These are phyloP conservation scores for Scomberomorus guttatus DNA, from an alignment of 2,797 vertebrate species.

Conservation along the genomic window DNA sequence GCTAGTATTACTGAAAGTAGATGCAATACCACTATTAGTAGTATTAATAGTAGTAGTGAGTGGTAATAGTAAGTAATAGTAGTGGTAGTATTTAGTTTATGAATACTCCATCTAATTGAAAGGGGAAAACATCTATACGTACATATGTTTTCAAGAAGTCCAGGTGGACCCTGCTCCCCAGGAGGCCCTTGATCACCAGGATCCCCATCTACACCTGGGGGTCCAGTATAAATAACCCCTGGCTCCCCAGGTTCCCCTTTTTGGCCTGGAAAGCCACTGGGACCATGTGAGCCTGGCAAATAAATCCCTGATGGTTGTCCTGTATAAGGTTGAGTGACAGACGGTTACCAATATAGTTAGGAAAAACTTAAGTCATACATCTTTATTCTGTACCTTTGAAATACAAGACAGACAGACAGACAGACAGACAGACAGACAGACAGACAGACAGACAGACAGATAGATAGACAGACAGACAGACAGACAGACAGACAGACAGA, in stretches of 20 bases:
- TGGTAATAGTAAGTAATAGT: not conserved
- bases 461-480: too few relatives aligned
- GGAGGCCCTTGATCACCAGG: slow-evolving; percentile 61
- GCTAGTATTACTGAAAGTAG: not conserved
- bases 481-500: too few relatives aligned
- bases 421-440: too few relatives aligned
- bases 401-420: not conserved
- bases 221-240: slow-evolving; percentile 26
- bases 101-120: not conserved
- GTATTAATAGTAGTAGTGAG: not conserved
- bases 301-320: slow-evolving; percentile 37
- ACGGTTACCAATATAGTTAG: not conserved
- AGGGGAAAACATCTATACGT: slow-evolving; percentile 24
- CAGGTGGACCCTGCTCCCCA: slow-evolving; percentile 68
- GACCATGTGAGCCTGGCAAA: slow-evolving; percentile 43
- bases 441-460: too few relatives aligned
- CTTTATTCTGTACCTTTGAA: not conserved
- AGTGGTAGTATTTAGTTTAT: not conserved
- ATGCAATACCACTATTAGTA: not conserved
- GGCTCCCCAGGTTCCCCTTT: slow-evolving; percentile 75
- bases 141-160: slow-evolving; percentile 68
- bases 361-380: not conserved
- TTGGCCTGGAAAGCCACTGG: slow-evolving; percentile 57
- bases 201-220: slow-evolving; percentile 65
- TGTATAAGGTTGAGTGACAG: slow-evolving; percentile 29